A percentile compares a stretch with the other conserved stretches of the same genome.
Conservation (phyloP, 2,888 invertebrate species). For the Colletes collaris region DNA sequence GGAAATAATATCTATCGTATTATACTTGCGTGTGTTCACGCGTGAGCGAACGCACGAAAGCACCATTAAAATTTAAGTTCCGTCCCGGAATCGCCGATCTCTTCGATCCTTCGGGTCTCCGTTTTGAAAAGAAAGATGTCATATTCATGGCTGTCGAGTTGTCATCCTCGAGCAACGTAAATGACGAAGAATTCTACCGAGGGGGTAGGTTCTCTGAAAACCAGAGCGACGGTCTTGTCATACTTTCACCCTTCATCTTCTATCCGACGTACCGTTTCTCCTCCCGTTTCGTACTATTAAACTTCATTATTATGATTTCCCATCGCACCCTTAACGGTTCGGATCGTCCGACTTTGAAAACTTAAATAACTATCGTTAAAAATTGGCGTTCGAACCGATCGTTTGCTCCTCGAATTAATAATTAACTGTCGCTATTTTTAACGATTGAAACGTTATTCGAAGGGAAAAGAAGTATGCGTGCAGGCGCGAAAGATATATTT, state of each 20-base stretch:
- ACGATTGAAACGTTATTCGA: no score
- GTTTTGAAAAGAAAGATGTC: slow-evolving; percentile 67
- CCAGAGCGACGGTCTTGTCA: slow-evolving; percentile 65
- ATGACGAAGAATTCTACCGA: slow-evolving; percentile 64
- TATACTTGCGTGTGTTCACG: slow-evolving; percentile 12
- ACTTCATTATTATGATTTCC: slow-evolving; percentile 57
- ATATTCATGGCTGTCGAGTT: slow-evolving; percentile 74
- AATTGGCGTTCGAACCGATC: no score
- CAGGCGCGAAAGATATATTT: slow-evolving; percentile 3
- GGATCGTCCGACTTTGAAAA: neutral
- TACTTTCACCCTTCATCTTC: slow-evolving; percentile 35
- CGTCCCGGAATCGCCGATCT: slow-evolving; percentile 33
- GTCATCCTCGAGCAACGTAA: slow-evolving; percentile 72
- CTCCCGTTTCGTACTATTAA: slow-evolving; percentile 69
- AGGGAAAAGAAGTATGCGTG: neutral
- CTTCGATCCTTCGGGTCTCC: slow-evolving; percentile 37
- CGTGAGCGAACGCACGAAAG: slow-evolving; percentile 32
- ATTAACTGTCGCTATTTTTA: no score
- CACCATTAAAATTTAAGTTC: slow-evolving; percentile 52
- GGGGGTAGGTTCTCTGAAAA: slow-evolving; percentile 60
- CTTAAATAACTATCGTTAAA: neutral
- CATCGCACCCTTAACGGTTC: neutral
- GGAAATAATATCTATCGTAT: slow-evolving; percentile 33
- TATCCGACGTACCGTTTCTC: slow-evolving; percentile 45
- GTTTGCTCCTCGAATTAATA: no score